Base-by-base conservation (phyloP, 2,113 vertebrate genomes). In the Sebastes fasciatus region DNA sequence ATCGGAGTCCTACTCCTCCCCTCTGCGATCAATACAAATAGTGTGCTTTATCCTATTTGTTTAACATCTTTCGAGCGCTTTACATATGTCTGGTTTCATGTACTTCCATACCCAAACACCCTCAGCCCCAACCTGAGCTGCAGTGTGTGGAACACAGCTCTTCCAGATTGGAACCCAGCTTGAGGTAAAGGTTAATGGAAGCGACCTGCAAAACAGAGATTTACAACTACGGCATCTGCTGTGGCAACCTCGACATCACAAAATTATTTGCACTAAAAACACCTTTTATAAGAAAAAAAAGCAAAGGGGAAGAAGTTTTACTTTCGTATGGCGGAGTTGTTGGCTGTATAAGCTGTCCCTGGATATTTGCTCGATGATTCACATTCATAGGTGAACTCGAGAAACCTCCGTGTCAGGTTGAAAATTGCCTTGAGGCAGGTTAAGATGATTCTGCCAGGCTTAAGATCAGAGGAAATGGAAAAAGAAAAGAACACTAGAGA, bases 101-200 rank as follows among this genome's bases (percentile, higher is more conserved):
- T 85, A 80, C 43, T 83, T 69, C 67, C 60, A 57, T 55, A 67
- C 76, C 66, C 82, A 85, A 77, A 88, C 78, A 75, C 80, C 34
- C 78, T 89, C 67, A 74, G 68, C 72, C 26, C 75, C 69, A 83
- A 75, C 84, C 70, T 85, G 71, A 83, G 86, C 85, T 82, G 58
- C 86, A 76, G 48, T 21, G 80, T 84, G 82, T 84, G 82, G 69
- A 93, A 83, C 87, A 82, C 82, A 79, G 80, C 66, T 40, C 79
- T 34, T 93, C 92, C 95, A 95, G 95, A 95, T 95, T 95, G 94
- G 82, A 89, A 80, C 90, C 73, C 94, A 94, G 94, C 93, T 84
- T 92, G 94, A 76, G 92, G 93, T 90, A 92, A 92, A 94, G 93
- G 94, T 94, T 94, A 94, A 93, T 91, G 90, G 85, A 93, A 80